Percentiles rank a stretch among this genome's conserved stretches.
Conservation (phyloP, 1,140 invertebrate genomes). For the Choristoneura fumiferana region DNA sequence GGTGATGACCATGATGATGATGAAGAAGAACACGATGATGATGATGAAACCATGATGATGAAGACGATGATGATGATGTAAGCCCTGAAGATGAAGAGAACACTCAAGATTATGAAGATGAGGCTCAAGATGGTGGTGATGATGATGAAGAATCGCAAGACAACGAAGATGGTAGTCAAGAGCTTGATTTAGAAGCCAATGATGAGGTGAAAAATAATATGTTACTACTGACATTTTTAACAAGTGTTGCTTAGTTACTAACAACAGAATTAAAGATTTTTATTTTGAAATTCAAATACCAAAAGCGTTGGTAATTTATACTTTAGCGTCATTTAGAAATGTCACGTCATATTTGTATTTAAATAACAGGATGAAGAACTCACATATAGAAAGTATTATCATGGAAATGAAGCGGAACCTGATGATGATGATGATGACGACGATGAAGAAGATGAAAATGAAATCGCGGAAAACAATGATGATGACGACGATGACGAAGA, state of each 20-base stretch:
- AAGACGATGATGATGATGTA: slow-evolving; percentile 43
- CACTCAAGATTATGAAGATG: slow-evolving; percentile 47
- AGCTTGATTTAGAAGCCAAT: slow-evolving; percentile 26
- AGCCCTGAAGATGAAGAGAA: no score
- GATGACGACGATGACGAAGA: slow-evolving; percentile 39
- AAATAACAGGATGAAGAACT: slow-evolving; percentile 14
- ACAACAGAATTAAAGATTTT: no score
- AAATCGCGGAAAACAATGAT: slow-evolving; percentile 33
- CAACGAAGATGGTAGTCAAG: slow-evolving; percentile 28
- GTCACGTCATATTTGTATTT: neutral
- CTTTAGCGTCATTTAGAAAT: neutral
- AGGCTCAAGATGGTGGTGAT: slow-evolving; percentile 38
- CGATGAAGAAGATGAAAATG: slow-evolving; percentile 47
- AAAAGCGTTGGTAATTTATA: no score
- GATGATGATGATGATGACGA: slow-evolving; percentile 51
- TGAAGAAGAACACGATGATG: slow-evolving; percentile 43
- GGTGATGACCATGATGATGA: slow-evolving; percentile 46
- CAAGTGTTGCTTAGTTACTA: no score
- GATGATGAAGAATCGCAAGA: no score
- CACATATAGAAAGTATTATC: slow-evolving; percentile 3
- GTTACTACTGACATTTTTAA: no score
- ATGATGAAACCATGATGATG: slow-evolving; percentile 43
- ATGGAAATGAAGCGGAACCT: slow-evolving; percentile 7
- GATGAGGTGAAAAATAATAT: slow-evolving; percentile 24
- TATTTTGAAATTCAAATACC: no score